Evolutionary conservation across 2,888 invertebrate species (phyloP).

Genomic region (Amphipoea oculea): DNA sequence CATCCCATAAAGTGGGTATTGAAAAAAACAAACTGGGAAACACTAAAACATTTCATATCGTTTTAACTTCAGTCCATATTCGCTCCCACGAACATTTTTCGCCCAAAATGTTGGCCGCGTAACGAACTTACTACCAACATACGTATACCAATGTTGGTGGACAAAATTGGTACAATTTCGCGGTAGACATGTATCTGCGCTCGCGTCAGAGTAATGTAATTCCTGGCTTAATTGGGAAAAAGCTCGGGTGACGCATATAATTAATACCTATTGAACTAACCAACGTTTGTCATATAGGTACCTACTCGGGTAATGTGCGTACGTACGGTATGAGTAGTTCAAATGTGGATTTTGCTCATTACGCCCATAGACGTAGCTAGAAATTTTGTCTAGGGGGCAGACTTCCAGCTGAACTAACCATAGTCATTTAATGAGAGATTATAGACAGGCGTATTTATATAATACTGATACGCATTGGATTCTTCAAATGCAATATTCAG

Average conservation of each 20-base stretch:
- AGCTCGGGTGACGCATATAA: constrained; percentile 50
- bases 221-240: constrained; percentile 63
- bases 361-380: no score
- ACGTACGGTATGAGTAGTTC: not conserved
- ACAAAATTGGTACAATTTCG: constrained; percentile 59
- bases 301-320: not conserved
- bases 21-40: constrained; percentile 24
- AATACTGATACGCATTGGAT: no score
- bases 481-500: no score
- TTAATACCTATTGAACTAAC: constrained; percentile 49
- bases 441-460: not conserved
- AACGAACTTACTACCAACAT: constrained; percentile 39
- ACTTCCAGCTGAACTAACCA: not conserved
- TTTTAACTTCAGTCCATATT: constrained; percentile 24
- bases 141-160: constrained; percentile 34
- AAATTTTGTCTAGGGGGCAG: no score
- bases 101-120: constrained; percentile 23
- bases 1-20: constrained; percentile 11
- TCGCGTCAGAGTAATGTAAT: constrained; percentile 55
- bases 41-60: constrained; percentile 52
- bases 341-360: not conserved
- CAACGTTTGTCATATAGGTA: constrained; percentile 19
- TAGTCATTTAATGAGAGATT: not conserved
- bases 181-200: constrained; percentile 45
- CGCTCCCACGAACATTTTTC: constrained; percentile 29